phyloP scores from a whole-genome alignment of 2,888 invertebrate species.

The Caenorhabditis sulstoni region DNA sequence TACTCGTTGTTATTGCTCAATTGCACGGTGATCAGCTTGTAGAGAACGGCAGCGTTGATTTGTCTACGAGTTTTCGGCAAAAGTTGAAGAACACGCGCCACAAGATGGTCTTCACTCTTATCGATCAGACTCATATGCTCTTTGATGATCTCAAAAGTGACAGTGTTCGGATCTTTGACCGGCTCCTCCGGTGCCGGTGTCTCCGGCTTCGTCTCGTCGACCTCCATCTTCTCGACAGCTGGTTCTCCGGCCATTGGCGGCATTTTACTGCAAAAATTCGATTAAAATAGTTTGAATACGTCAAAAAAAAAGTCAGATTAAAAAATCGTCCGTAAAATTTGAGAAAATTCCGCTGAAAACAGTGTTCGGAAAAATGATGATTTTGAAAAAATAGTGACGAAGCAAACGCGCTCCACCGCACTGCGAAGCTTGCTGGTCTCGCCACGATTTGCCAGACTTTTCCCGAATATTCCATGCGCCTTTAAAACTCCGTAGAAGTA shows the following conservation, averaged over 20 bases:
- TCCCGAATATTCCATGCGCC: conserved; percentile 57
- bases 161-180: conserved; percentile 62
- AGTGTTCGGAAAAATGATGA: conserved; percentile 49
- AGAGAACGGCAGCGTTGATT: conserved; percentile 64
- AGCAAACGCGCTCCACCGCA: conserved; percentile 45
- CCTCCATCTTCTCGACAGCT: conserved; percentile 73
- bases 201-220: conserved; percentile 67
- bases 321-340: not conserved
- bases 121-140: conserved; percentile 69
- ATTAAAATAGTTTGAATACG: no score
- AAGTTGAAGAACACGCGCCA: conserved; percentile 73
- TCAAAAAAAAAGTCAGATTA: conserved; percentile 1
- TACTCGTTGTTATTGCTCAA: conserved; percentile 10
- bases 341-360: conserved; percentile 7
- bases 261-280: conserved; percentile 20
- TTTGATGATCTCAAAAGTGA: conserved; percentile 50
- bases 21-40: conserved; percentile 37
- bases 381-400: conserved; percentile 24
- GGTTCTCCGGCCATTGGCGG: conserved; percentile 37
- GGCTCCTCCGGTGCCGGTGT: conserved; percentile 35
- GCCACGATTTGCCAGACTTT: conserved; percentile 48
- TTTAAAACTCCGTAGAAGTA: conserved; percentile 42
- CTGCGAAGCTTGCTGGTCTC: conserved; percentile 21
- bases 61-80: conserved; percentile 74
- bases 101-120: conserved; percentile 72